These are phyloP conservation scores for Podarcis muralis DNA, from an alignment of 2,113 vertebrate species.

Conservation along the genomic window DNA sequence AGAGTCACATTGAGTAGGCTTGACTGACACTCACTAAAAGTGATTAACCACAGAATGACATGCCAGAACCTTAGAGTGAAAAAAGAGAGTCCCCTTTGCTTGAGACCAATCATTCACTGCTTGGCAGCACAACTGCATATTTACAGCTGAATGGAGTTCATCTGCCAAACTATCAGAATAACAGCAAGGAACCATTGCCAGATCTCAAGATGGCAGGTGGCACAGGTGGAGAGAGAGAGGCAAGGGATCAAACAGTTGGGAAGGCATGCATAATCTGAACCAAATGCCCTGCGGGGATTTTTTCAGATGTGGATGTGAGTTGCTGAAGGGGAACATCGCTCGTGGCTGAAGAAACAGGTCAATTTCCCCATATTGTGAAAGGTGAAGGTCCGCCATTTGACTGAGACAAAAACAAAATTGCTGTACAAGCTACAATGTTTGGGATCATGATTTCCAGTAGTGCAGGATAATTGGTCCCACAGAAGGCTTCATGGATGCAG, in stretches of 20 bases:
- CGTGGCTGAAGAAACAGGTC: conserved; percentile 18
- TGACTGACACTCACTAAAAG: conserved; percentile 46
- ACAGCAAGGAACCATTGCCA: conserved; percentile 51
- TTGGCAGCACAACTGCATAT: conserved; percentile 56
- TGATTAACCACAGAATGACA: conserved; percentile 49
- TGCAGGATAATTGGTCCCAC: too few species aligned
- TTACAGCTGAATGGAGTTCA: conserved; percentile 63
- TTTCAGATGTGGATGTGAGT: conserved; percentile 45
- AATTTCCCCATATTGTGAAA: background rate
- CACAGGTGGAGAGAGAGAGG: background rate
- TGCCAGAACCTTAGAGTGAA: conserved; percentile 51
- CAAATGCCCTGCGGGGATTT: conserved; percentile 48
- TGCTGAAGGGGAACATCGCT: conserved; percentile 49
- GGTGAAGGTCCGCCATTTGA: background rate
- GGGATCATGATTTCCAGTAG: too few species aligned
- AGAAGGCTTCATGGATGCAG: too few species aligned
- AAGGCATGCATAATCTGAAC: conserved; percentile 41
- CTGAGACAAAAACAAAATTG: background rate
- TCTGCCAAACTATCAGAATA: conserved; percentile 52
- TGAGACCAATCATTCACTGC: conserved; percentile 52
- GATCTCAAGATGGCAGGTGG: conserved; percentile 24
- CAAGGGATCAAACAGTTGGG: background rate
- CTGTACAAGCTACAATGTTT: too few species aligned
- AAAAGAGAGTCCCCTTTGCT: conserved; percentile 52
- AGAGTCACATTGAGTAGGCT: conserved; percentile 55